Conservation (phyloP, 1,140 invertebrate species). For the Cotesia vestalis region DNA sequence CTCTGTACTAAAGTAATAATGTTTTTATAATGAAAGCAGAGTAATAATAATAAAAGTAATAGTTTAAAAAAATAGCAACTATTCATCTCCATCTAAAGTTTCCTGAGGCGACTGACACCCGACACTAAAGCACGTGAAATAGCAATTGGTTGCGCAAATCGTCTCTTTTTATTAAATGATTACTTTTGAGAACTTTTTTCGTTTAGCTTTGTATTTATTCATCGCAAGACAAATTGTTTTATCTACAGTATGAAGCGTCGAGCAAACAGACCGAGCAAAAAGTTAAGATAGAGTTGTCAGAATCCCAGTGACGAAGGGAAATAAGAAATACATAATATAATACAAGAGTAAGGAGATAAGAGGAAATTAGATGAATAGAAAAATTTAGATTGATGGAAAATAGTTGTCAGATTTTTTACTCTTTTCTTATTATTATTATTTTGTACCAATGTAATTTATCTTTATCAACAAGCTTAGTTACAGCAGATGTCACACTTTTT, state of each 20-base stretch:
- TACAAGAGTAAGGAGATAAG: not conserved
- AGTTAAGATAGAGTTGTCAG: constrained; percentile 15
- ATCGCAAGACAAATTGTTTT: constrained; percentile 13
- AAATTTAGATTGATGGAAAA: constrained; percentile 9
- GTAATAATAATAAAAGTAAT: no score
- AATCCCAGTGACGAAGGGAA: constrained; percentile 6
- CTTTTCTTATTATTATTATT: not conserved
- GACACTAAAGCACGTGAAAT: constrained; percentile 15
- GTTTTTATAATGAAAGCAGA: no score
- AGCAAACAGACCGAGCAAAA: constrained; percentile 1
- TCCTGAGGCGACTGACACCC: constrained; percentile 6
- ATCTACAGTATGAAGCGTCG: constrained; percentile 2
- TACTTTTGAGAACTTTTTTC: not conserved
- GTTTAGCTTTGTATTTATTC: not conserved
- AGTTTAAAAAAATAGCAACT: not conserved
- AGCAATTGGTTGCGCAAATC: constrained; percentile 18
- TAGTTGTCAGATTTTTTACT: constrained; percentile 17
- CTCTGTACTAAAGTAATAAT: no score
- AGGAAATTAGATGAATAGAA: constrained; percentile 12
- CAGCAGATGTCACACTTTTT: constrained; percentile 1
- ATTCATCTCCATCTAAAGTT: constrained; percentile 15
- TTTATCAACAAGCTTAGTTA: constrained; percentile 3
- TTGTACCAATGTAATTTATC: constrained; percentile 29
- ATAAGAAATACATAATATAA: not conserved
- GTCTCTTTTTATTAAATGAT: not conserved